Evolutionary conservation across 92 coral and sea anemone species (phyloP).

Genomic region (Micromussa lordhowensis): DNA sequence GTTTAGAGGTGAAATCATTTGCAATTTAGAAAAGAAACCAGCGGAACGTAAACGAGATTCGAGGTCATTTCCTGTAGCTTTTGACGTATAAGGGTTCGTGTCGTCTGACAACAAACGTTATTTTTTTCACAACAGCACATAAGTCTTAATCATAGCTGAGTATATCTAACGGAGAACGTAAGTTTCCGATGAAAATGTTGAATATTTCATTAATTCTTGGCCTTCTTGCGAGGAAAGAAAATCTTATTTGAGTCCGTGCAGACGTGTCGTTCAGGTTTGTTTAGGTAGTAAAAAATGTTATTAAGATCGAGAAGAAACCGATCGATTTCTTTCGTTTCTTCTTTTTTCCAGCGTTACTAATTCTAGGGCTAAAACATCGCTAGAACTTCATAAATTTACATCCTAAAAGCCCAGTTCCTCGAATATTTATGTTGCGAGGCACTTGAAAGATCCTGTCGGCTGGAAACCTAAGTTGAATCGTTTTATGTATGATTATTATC

Average conservation of each 20-base stretch:
- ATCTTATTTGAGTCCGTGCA: not conserved
- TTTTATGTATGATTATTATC: slow-evolving; percentile 21
- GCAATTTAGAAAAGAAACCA: slow-evolving; percentile 1
- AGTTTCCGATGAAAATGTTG: not conserved
- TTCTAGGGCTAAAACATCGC: not conserved
- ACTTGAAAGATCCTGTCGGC: not conserved
- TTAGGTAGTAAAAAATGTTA: not conserved
- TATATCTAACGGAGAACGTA: slow-evolving; percentile 1
- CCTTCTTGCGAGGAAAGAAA: not conserved
- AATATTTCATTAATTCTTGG: not conserved
- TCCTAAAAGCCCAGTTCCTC: not conserved
- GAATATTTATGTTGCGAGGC: slow-evolving; percentile 29
- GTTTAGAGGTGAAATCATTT: not conserved
- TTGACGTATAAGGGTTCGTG: slow-evolving; percentile 21
- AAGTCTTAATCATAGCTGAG: not conserved
- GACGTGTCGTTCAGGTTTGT: slow-evolving; percentile 7
- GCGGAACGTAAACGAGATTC: slow-evolving; percentile 5
- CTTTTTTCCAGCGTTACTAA: not conserved
- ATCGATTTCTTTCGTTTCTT: not conserved
- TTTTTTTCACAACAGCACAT: not conserved
- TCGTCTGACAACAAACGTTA: not conserved
- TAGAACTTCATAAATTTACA: not conserved
- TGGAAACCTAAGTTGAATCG: not conserved
- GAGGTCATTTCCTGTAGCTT: slow-evolving; percentile 39
- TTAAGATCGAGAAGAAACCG: not conserved